Evolutionary conservation across 2,797 vertebrate genomes (phyloP), one percentile per base, ranked within the genome.

Genomic region (Pipistrellus kuhlii): DNA sequence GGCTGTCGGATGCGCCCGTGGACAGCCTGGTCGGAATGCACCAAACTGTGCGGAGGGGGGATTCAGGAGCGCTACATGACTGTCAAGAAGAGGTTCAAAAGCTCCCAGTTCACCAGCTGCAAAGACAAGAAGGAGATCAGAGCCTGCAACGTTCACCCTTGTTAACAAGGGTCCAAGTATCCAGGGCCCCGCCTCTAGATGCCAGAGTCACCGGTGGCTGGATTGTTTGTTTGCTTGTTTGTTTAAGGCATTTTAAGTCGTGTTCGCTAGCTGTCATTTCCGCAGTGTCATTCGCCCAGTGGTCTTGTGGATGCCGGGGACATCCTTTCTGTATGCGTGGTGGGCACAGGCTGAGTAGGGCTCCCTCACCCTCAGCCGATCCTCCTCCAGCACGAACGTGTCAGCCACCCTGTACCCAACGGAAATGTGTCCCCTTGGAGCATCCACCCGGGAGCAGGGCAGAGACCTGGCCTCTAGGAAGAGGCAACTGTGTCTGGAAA

Each of bases 101-200:
- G 98, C 77, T 98, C 98, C 91, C 99, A 99, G 98, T 98, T 99
- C 83, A 98, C 99, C 95, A 99, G 99, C 97, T 99, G 99, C 98
- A 99, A 99, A 98, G 99, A 99, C 98, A 99, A 99, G 98, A 99
- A 99, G 97, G 99, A 99, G 98, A 99, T 99, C 96, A 98, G 99
- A 91, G 99, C 99, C 3, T 99, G 99, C 97, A 99, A 99, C 0
- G 99, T 99, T 96, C 99, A 99, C 88, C 99, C 99, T 75, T 99
- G 99, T 98, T 99, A 99, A 98, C 97, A 96, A 96, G 97, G 96
- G 72, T 73, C 6, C 62, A 73, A 81, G 90, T 66, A 81, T 97
- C 92, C 81, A 51, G 96, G 97, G 98, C 98, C 97, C 98, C 98
- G 98, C 98, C 98, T 98, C 97, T 97, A 98, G 97, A 97, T 95